A percentile compares a stretch with the other conserved stretches of the same genome.
phyloP scores from a whole-genome alignment of 2,113 vertebrate species.

The Notarius quadriscutis region DNA sequence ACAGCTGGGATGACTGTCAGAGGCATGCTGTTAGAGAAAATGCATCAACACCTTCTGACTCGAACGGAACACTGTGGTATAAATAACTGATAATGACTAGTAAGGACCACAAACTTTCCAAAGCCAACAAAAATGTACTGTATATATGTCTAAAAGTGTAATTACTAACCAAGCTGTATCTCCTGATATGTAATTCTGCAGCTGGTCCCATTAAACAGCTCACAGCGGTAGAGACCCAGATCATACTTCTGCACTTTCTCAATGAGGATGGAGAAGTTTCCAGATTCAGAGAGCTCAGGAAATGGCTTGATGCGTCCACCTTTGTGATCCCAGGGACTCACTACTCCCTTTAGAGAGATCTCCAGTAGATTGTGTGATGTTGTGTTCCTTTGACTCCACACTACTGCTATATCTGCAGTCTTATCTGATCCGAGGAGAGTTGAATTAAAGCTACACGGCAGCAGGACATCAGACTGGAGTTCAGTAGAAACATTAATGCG shows the following conservation, averaged over 20 bases:
- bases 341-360: background rate
- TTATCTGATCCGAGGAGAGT: conserved; percentile 17
- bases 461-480: conserved; percentile 31
- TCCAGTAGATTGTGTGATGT: background rate
- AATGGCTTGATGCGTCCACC: background rate
- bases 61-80: no score
- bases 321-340: background rate
- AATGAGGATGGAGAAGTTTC: conserved; percentile 48
- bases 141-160: no score
- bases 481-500: conserved; percentile 1
- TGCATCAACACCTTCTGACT: no score
- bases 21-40: no score
- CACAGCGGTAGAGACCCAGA: conserved; percentile 36
- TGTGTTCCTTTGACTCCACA: conserved; percentile 25
- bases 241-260: conserved; percentile 31
- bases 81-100: no score
- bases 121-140: no score
- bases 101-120: no score
- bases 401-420: background rate
- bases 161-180: background rate
- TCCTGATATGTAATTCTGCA: conserved; percentile 31
- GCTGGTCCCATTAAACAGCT: background rate
- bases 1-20: no score
- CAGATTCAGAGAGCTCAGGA: background rate
- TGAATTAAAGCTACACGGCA: conserved; percentile 37